Evolutionary conservation across 1,140 invertebrate genomes (phyloP).

Genomic region (Bombus balteatus): DNA sequence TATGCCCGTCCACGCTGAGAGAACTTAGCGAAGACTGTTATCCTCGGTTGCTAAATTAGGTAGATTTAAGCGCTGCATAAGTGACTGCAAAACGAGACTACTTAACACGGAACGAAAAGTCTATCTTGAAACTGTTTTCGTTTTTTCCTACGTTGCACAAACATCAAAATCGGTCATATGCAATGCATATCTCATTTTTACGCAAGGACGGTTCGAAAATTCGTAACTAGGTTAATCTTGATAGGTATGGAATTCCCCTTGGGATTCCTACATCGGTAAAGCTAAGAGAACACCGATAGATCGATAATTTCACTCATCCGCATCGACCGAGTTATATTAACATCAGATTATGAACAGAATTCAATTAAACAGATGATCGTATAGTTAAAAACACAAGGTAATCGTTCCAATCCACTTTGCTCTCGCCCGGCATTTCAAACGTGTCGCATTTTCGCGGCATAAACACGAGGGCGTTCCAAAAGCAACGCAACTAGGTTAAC

Average conservation of each 20-base stretch:
- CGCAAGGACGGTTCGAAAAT: constrained; percentile 16
- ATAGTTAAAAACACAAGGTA: neutral
- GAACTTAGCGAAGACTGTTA: neutral
- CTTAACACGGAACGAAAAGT: neutral
- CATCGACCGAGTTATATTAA: neutral
- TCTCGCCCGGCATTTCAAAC: constrained; percentile 24
- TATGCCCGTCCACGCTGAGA: neutral
- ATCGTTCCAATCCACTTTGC: neutral
- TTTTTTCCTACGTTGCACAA: neutral
- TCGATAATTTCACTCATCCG: constrained; percentile 27
- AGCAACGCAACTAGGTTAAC: constrained; percentile 49
- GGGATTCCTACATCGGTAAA: constrained; percentile 37
- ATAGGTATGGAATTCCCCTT: constrained; percentile 41
- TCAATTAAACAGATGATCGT: neutral
- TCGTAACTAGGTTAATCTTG: constrained; percentile 50
- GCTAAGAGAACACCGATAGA: constrained; percentile 25
- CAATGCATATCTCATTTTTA: neutral
- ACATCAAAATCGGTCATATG: neutral
- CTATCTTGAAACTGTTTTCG: neutral
- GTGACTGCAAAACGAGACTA: constrained; percentile 12
- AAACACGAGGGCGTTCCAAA: constrained; percentile 52
- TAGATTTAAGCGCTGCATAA: constrained; percentile 17
- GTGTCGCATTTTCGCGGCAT: constrained; percentile 51
- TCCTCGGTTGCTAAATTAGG: constrained; percentile 11
- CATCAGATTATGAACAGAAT: neutral